phyloP scores from a whole-genome alignment of 2,113 vertebrate species.

The Vicugna pacos region DNA sequence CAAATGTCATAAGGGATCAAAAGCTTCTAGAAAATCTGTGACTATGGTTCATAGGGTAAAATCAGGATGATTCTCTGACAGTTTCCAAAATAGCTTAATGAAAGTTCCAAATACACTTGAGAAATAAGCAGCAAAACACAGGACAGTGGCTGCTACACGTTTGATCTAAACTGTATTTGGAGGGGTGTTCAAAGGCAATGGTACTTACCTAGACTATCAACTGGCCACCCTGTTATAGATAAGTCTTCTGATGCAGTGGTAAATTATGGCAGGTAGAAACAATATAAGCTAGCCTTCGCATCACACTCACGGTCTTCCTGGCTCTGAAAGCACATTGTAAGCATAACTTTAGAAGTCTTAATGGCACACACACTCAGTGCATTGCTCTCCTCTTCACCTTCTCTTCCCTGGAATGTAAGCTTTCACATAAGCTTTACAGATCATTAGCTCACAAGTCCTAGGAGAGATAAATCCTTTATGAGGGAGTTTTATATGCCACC shows the following conservation, averaged over 20 bases:
- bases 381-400: neutral
- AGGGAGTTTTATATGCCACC: constrained; percentile 29
- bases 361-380: neutral
- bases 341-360: neutral
- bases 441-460: neutral
- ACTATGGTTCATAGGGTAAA: constrained; percentile 47
- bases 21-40: constrained; percentile 50
- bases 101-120: neutral
- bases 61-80: constrained; percentile 27
- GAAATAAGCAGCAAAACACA: neutral
- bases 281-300: neutral
- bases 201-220: neutral
- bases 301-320: neutral
- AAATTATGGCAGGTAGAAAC: neutral
- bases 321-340: neutral
- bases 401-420: neutral
- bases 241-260: neutral
- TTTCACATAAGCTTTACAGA: neutral
- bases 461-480: neutral
- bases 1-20: constrained; percentile 76
- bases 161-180: neutral
- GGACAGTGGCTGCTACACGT: neutral
- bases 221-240: neutral
- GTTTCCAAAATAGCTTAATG: constrained; percentile 23
- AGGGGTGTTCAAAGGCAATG: neutral